phyloP scores from a whole-genome alignment of 2,888 invertebrate species.

The Drosophila lacicola region DNA sequence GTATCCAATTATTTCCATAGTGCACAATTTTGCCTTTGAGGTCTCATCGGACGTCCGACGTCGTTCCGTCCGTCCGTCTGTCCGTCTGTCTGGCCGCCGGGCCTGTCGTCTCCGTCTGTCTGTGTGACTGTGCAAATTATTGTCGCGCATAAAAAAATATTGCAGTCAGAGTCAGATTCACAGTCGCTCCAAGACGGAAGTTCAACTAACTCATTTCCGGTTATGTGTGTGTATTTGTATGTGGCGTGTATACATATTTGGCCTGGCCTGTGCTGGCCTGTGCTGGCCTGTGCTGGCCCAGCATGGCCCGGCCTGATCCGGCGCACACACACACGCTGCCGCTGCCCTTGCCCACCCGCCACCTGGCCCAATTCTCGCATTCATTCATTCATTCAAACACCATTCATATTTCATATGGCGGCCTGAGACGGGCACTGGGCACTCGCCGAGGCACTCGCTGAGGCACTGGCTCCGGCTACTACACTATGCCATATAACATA shows the following conservation, averaged over 20 bases:
- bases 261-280: conserved; percentile 43
- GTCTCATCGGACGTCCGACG: conserved; percentile 34
- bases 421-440: conserved; percentile 23
- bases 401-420: conserved; percentile 44
- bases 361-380: conserved; percentile 28
- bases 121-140: conserved; percentile 72
- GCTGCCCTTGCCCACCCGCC: conserved; percentile 6
- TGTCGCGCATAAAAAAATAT: conserved; percentile 72
- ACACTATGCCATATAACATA: too few species aligned
- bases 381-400: conserved; percentile 50
- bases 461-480: too few species aligned
- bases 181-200: conserved; percentile 77
- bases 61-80: conserved; percentile 5
- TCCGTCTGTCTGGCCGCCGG: conserved; percentile 10
- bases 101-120: conserved; percentile 19
- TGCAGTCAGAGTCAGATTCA: conserved; percentile 54
- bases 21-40: conserved; percentile 25
- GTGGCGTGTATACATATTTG: conserved; percentile 45
- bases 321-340: conserved; percentile 8
- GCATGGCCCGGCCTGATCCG: conserved; percentile 47
- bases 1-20: conserved; percentile 6
- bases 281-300: conserved; percentile 1
- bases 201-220: conserved; percentile 84
- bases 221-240: conserved; percentile 48
- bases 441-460: conserved; percentile 6